These are phyloP conservation scores for Platyrinchus mystaceus DNA, from an alignment of 2,797 vertebrate genomes.

Conservation along the genomic window DNA sequence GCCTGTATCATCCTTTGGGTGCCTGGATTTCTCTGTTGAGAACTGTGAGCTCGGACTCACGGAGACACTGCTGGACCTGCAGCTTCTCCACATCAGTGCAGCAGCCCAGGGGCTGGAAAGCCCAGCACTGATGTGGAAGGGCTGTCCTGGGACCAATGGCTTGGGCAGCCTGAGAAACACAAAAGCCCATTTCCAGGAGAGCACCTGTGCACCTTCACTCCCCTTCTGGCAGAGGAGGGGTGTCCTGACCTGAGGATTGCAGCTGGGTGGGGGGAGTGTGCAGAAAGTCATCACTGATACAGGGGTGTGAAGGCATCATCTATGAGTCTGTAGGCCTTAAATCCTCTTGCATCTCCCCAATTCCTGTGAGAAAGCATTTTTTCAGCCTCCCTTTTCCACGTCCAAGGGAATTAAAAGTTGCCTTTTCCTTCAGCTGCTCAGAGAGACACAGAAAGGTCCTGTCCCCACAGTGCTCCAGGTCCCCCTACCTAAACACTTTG, in stretches of 20 bases:
- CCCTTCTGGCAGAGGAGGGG: background rate
- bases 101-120: background rate
- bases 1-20: background rate
- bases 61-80: background rate
- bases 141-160: background rate
- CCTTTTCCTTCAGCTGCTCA: background rate
- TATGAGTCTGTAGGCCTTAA: background rate
- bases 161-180: background rate
- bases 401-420: background rate
- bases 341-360: background rate
- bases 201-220: background rate
- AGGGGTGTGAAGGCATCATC: background rate
- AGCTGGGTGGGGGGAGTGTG: accelerated
- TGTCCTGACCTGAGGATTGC: background rate
- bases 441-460: background rate
- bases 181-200: background rate
- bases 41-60: background rate
- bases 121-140: background rate
- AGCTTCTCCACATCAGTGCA: background rate
- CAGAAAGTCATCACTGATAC: background rate
- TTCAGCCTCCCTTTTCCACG: background rate
- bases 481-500: background rate
- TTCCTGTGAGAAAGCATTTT: background rate
- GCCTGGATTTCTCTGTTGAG: background rate
- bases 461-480: background rate